phyloP scores from a whole-genome alignment of 2,888 invertebrate genomes.

The Nipponacmea schrenckii region DNA sequence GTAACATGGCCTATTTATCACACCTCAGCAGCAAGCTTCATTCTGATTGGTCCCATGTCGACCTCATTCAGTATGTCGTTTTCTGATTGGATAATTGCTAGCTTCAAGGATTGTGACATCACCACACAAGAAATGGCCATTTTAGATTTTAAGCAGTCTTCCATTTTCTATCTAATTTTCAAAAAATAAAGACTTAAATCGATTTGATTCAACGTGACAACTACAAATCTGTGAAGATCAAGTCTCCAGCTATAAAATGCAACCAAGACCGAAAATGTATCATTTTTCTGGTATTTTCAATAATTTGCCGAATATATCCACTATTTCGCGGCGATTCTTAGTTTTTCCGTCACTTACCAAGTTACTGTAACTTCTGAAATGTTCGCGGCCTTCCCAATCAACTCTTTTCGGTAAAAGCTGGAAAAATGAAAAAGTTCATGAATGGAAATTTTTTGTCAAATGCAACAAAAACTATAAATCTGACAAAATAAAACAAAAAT shows the following conservation, averaged over 20 bases:
- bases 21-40: no score
- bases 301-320: slow-evolving; percentile 33
- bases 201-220: no score
- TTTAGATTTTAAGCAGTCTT: slow-evolving; percentile 31
- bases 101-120: slow-evolving; percentile 28
- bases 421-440: slow-evolving; percentile 53
- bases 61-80: neutral
- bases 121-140: slow-evolving; percentile 14
- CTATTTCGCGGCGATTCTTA: slow-evolving; percentile 26
- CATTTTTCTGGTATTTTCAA: slow-evolving; percentile 11
- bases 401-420: slow-evolving; percentile 89
- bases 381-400: slow-evolving; percentile 90
- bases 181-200: no score
- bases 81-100: slow-evolving; percentile 30
- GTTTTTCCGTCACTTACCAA: slow-evolving; percentile 77
- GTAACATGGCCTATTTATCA: no score
- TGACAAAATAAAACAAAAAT: slow-evolving; percentile 9
- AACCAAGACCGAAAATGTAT: slow-evolving; percentile 14
- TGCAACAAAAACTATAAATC: neutral
- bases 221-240: no score
- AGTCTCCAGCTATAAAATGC: neutral
- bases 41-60: no score
- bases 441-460: slow-evolving; percentile 12
- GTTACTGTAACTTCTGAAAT: slow-evolving; percentile 86
- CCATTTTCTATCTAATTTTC: slow-evolving; percentile 16